Conservation (phyloP, 2,113 vertebrate genomes). For the Trochalopteron elliotii region DNA sequence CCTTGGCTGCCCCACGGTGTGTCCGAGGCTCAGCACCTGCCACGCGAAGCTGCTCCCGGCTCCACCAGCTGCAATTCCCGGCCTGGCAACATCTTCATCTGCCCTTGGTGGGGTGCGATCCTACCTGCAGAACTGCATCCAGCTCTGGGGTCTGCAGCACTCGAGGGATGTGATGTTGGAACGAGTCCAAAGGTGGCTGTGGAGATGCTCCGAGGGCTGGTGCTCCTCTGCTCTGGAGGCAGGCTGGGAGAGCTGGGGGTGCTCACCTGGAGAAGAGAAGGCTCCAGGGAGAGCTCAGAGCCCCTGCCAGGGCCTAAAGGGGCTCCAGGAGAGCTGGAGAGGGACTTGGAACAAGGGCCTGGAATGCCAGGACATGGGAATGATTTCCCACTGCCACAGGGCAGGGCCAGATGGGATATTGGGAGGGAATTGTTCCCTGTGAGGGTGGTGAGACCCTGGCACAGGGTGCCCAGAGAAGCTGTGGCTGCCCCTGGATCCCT, state of each 20-base stretch:
- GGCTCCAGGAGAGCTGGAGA: background rate
- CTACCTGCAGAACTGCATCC: background rate
- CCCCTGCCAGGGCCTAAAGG: rapidly evolving
- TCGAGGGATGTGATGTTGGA: background rate
- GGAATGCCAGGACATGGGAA: background rate
- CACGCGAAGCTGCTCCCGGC: rapidly evolving
- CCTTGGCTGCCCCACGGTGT: rapidly evolving
- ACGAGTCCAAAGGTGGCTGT: rapidly evolving
- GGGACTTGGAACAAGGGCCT: rapidly evolving
- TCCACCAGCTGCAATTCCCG: background rate
- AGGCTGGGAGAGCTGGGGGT: background rate
- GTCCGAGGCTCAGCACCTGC: rapidly evolving
- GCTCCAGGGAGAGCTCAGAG: background rate
- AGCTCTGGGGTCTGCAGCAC: background rate
- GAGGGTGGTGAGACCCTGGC: rapidly evolving
- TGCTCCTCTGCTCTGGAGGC: background rate
- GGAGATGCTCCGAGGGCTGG: background rate
- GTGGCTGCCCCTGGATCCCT: background rate
- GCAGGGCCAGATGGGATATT: rapidly evolving
- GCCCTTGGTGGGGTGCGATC: background rate
- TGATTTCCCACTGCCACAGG: background rate
- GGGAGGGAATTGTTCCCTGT: rapidly evolving
- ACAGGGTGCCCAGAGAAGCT: background rate
- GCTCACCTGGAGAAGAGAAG: background rate
- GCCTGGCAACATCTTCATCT: rapidly evolving